These are phyloP conservation scores for Choristoneura rosaceana DNA, from an alignment of 2,888 invertebrate genomes.

Conservation along the genomic window DNA sequence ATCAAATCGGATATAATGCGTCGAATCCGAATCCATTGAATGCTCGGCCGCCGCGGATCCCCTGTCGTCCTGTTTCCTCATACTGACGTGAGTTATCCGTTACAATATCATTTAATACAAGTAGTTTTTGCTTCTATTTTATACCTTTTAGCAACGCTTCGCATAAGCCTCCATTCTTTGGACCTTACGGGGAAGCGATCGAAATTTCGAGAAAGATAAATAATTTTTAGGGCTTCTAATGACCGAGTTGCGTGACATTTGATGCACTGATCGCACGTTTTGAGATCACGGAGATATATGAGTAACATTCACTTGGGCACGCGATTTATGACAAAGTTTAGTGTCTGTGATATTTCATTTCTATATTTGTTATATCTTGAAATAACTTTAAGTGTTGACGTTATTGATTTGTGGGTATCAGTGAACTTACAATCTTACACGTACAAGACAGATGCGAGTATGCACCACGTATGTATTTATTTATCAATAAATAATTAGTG, in stretches of 20 bases:
- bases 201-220: not conserved
- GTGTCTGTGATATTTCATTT: not conserved
- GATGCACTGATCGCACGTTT: not conserved
- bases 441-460: too few species aligned
- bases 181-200: not conserved
- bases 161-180: not conserved
- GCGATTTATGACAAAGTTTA: not conserved
- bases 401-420: too few species aligned
- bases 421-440: too few species aligned
- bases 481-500: too few species aligned
- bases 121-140: not conserved
- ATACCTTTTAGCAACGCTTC: not conserved
- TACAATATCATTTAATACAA: too few species aligned
- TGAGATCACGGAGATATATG: not conserved
- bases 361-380: not conserved
- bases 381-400: not conserved
- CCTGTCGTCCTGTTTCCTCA: too few species aligned
- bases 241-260: not conserved
- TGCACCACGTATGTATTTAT: too few species aligned
- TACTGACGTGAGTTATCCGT: too few species aligned
- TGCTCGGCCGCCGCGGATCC: too few species aligned
- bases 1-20: too few species aligned
- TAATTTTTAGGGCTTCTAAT: not conserved
- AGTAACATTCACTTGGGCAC: not conserved
- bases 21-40: too few species aligned